Conservation (phyloP, 2,113 vertebrate genomes). For the Dicaeum eximium region DNA sequence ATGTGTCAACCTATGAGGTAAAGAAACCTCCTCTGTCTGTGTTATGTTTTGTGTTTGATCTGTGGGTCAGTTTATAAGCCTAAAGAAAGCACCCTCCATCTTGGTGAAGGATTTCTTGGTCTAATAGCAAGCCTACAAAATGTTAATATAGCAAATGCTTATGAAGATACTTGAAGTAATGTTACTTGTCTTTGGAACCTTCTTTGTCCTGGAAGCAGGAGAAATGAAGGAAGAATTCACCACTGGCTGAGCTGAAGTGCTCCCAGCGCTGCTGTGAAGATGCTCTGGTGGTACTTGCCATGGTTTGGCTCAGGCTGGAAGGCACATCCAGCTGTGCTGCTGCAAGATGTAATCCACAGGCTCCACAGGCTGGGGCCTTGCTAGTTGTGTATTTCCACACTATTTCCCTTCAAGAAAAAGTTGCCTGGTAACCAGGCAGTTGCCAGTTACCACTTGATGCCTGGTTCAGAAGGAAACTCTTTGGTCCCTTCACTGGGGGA, state of each 20-base stretch:
- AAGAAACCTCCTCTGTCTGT: neutral
- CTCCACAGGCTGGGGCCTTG: neutral
- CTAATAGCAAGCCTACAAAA: neutral
- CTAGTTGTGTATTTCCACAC: neutral
- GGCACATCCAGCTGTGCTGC: neutral
- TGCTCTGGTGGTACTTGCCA: accelerated
- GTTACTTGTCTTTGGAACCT: neutral
- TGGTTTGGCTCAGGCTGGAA: neutral
- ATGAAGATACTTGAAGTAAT: neutral
- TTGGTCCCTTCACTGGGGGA: neutral
- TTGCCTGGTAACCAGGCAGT: neutral
- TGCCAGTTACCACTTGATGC: accelerated
- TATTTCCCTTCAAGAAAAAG: neutral
- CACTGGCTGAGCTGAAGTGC: neutral
- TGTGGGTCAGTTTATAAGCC: neutral
- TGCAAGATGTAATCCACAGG: neutral
- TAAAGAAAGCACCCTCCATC: neutral
- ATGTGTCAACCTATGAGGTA: neutral
- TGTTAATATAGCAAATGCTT: neutral
- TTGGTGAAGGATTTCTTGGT: neutral
- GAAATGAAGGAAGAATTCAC: neutral
- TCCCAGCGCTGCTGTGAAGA: accelerated
- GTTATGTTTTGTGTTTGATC: neutral
- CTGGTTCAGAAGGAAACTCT: neutral
- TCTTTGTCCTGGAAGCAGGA: neutral